Percentiles rank a stretch among this genome's conserved stretches.
Conservation (phyloP, 2,888 invertebrate species). For the Erebia aethiops region DNA sequence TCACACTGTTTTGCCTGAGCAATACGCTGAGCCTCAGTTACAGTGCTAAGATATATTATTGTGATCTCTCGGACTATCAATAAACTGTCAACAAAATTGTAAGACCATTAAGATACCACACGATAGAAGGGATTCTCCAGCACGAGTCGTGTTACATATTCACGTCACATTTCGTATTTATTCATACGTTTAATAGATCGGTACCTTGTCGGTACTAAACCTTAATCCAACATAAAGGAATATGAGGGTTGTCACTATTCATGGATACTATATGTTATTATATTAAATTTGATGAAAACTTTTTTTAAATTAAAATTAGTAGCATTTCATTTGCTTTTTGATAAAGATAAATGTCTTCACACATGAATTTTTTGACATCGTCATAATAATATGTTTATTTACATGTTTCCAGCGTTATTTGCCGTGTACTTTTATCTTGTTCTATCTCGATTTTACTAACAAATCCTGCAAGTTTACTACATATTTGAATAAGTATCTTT, state of each 20-base stretch:
- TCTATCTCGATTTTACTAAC: not conserved
- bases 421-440: conserved; percentile 1
- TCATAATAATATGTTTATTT: not conserved
- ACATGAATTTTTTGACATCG: not conserved
- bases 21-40: not conserved
- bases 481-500: not conserved
- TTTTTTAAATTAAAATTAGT: no score
- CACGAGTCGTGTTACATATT: conserved; percentile 20
- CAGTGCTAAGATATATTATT: not conserved
- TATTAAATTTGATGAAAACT: no score
- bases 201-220: conserved; percentile 22
- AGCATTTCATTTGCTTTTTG: not conserved
- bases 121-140: conserved; percentile 11
- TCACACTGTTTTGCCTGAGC: not conserved
- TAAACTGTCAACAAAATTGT: conserved; percentile 15
- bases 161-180: conserved; percentile 21
- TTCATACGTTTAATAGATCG: conserved; percentile 23
- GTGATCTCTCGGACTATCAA: not conserved
- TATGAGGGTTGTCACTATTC: conserved; percentile 11
- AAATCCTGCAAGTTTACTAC: conserved; percentile 1
- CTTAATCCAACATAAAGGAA: not conserved
- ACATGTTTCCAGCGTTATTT: conserved; percentile 1
- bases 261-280: not conserved
- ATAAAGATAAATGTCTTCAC: not conserved
- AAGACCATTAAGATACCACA: conserved; percentile 3